Evolutionary conservation across 1,140 invertebrate genomes (phyloP).

Genomic region (Neoseiulus cucumeris): DNA sequence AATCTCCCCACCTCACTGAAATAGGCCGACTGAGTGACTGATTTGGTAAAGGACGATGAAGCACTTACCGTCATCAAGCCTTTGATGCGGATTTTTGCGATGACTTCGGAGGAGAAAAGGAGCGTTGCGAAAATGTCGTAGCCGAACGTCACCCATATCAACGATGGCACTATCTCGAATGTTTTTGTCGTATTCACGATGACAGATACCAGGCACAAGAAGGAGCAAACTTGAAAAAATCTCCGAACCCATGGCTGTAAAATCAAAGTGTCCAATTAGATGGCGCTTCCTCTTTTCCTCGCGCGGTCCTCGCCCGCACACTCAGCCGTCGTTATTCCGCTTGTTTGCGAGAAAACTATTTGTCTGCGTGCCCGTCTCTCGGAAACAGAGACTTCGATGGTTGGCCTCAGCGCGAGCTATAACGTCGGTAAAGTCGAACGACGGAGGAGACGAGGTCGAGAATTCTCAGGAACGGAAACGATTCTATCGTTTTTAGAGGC

Average conservation of each 20-base stretch:
- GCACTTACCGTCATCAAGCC: conserved; percentile 38
- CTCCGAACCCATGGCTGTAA: conserved; percentile 65
- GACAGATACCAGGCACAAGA: conserved; percentile 75
- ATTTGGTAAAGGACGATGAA: not conserved
- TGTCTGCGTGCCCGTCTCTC: no score
- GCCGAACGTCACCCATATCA: conserved; percentile 72
- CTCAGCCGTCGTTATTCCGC: not conserved
- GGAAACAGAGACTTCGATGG: no score
- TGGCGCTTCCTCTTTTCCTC: not conserved
- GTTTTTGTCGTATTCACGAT: conserved; percentile 89
- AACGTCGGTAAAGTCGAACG: no score
- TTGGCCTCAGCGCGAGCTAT: no score
- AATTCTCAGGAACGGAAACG: no score
- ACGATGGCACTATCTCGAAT: conserved; percentile 54
- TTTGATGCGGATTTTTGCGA: conserved; percentile 89
- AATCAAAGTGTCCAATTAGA: conserved; percentile 12
- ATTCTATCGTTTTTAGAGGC: no score
- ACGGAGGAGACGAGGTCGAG: no score
- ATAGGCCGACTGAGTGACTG: no score
- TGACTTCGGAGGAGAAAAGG: conserved; percentile 89
- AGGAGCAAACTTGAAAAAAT: conserved; percentile 66
- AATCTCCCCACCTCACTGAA: conserved; percentile 9
- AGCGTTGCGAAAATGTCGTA: conserved; percentile 69
- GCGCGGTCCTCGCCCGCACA: not conserved
- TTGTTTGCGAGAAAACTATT: no score